Percentiles rank a stretch among this genome's conserved stretches.
These are phyloP conservation scores for Neogale vison DNA, from an alignment of 2,113 vertebrate species.

Conservation along the genomic window DNA sequence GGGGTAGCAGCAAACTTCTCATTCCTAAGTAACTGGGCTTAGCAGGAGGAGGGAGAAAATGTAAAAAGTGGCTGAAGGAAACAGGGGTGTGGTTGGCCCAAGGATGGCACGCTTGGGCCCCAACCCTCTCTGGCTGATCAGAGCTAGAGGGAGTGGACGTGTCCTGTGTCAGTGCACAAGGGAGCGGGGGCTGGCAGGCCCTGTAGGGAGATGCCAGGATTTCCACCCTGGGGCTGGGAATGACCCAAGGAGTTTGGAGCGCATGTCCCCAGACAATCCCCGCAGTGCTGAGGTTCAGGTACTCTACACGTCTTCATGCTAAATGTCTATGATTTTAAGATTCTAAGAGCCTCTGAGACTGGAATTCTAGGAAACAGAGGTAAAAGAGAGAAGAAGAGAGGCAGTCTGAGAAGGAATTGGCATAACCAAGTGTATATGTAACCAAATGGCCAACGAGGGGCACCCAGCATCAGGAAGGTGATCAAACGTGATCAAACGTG, in stretches of 20 bases:
- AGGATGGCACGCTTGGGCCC: not conserved
- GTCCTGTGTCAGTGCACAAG: not conserved
- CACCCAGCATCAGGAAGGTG: not conserved
- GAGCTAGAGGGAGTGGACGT: not conserved
- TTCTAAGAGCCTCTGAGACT: not conserved
- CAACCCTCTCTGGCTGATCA: not conserved
- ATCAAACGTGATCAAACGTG: too few relatives aligned
- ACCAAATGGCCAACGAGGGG: not conserved
- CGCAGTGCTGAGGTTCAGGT: not conserved
- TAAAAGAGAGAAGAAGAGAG: not conserved
- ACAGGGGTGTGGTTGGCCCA: not conserved
- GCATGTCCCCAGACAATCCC: not conserved
- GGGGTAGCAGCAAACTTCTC: not conserved
- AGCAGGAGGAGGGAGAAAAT: not conserved
- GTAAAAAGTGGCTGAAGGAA: not conserved
- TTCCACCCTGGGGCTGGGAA: not conserved
- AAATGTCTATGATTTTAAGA: not conserved
- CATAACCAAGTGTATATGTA: not conserved
- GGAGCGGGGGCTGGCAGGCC: not conserved
- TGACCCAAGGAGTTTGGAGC: not conserved
- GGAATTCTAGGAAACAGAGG: not conserved
- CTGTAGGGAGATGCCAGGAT: not conserved
- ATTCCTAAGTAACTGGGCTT: not conserved
- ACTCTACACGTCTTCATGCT: not conserved
- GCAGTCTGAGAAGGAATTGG: not conserved